Evolutionary conservation across 2,888 invertebrate species (phyloP), one percentile per base, ranked within the genome.

Genomic region (Molorchus minor): DNA sequence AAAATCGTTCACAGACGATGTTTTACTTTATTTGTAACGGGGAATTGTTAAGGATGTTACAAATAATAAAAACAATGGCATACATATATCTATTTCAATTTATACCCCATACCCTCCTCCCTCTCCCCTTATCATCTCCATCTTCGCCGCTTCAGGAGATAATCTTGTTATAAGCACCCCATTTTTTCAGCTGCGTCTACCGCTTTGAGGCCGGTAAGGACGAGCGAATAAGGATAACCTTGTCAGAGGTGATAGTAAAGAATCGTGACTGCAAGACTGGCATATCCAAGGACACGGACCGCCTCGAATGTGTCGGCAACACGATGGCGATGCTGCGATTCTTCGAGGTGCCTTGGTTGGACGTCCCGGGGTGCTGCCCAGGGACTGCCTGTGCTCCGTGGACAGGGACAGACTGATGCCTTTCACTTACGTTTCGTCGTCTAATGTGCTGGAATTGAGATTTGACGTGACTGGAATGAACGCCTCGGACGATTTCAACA

Each of bases 121-220:
- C n/a, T n/a, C n/a, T n/a, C n/a, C n/a, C n/a, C n/a, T n/a, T n/a
- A n/a, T n/a, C n/a, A n/a, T n/a, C n/a, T n/a, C n/a, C n/a, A n/a
- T n/a, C 25, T 4, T 8, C 25, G 25, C 25, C 25, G 25, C 25
- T 5, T 33, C 33, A n/a, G 3, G 3, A 33, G 12, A 33, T 33
- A 33, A 33, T 33, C 33, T 7, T n/a, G 3, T 33, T 33, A 33
- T 12, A 33, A 3, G n/a, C 5, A n/a, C 33, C 33, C 3, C 5
- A 3, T 12, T 61, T 40, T 82, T 83, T 46, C 84, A 91, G 91
- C 73, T 96, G 96, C 80, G 86, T 90, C 41, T 94, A 94, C 80
- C 90, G 93, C 43, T 94, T 94, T 76, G 93, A 94, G 81, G 94
- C 90, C 0, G 90, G 90, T 72, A 88, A 89, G 49, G 92, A 92